These are phyloP conservation scores for Leguminivora glycinivorella DNA, from an alignment of 1,140 invertebrate species.

Conservation along the genomic window DNA sequence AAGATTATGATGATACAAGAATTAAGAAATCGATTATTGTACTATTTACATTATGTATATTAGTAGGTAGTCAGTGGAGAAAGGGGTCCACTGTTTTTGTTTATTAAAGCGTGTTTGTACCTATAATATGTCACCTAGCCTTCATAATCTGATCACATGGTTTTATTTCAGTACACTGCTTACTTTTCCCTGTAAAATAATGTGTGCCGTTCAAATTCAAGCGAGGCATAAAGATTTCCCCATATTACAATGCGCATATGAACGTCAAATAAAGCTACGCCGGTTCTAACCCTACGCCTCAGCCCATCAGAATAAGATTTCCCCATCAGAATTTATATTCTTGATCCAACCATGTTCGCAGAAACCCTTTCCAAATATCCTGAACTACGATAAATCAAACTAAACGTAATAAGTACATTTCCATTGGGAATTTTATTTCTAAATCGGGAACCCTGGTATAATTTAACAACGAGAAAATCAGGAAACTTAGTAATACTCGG, in stretches of 20 bases:
- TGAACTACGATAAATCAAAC: slow-evolving; percentile 7
- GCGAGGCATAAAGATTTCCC: slow-evolving; percentile 2
- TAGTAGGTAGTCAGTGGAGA: too few relatives aligned
- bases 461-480: slow-evolving; percentile 24
- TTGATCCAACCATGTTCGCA: not conserved
- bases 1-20: too few relatives aligned
- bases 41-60: too few relatives aligned
- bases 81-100: too few relatives aligned
- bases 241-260: too few relatives aligned
- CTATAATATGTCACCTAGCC: not conserved
- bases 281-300: too few relatives aligned
- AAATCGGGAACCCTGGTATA: slow-evolving; percentile 19
- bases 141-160: not conserved
- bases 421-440: slow-evolving; percentile 24
- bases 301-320: too few relatives aligned
- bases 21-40: too few relatives aligned
- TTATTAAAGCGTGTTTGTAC: too few relatives aligned
- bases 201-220: not conserved
- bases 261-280: too few relatives aligned
- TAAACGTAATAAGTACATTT: slow-evolving; percentile 8
- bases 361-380: not conserved
- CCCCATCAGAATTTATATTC: slow-evolving; percentile 9
- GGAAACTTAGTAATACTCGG: slow-evolving; percentile 24
- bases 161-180: not conserved
- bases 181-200: not conserved